These are phyloP conservation scores for Subacronicta megacephala DNA, from an alignment of 2,888 invertebrate genomes.

Conservation along the genomic window DNA sequence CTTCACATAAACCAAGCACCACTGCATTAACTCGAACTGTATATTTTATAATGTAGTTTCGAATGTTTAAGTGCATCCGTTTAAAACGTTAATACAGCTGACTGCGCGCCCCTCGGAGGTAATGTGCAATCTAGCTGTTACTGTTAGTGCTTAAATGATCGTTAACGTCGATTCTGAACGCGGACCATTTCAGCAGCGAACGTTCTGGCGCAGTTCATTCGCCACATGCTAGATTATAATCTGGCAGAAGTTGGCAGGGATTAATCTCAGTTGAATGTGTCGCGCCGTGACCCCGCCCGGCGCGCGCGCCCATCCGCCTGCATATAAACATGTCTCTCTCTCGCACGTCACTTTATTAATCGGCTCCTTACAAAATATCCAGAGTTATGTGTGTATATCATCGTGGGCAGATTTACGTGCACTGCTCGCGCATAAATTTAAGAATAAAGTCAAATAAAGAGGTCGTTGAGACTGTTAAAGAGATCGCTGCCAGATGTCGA, in stretches of 20 bases:
- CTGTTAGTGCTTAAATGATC: conserved; percentile 1
- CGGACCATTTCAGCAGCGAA: conserved; percentile 4
- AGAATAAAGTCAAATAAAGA: conserved; percentile 10
- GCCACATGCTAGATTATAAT: conserved; percentile 39
- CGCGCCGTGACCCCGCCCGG: conserved; percentile 8
- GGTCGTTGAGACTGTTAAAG: conserved; percentile 7
- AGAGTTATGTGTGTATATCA: conserved; percentile 5
- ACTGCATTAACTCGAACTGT: too few species aligned
- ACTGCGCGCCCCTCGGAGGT: background rate
- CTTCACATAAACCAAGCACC: too few species aligned
- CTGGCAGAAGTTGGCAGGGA: conserved; percentile 37
- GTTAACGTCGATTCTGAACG: background rate
- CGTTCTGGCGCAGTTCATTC: conserved; percentile 7
- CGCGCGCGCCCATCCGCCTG: background rate
- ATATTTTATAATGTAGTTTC: too few species aligned
- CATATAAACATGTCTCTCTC: conserved; percentile 4
- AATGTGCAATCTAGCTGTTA: conserved; percentile 1
- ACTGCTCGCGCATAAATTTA: background rate
- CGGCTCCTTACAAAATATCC: conserved; percentile 18
- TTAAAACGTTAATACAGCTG: too few species aligned
- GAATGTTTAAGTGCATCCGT: too few species aligned
- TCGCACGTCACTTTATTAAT: conserved; percentile 20
- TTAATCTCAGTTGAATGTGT: conserved; percentile 38
- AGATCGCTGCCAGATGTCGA: conserved; percentile 1
- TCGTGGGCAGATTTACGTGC: conserved; percentile 2